These are phyloP conservation scores for Malurus leucopterus DNA, from an alignment of 2,797 vertebrate species.

Conservation along the genomic window DNA sequence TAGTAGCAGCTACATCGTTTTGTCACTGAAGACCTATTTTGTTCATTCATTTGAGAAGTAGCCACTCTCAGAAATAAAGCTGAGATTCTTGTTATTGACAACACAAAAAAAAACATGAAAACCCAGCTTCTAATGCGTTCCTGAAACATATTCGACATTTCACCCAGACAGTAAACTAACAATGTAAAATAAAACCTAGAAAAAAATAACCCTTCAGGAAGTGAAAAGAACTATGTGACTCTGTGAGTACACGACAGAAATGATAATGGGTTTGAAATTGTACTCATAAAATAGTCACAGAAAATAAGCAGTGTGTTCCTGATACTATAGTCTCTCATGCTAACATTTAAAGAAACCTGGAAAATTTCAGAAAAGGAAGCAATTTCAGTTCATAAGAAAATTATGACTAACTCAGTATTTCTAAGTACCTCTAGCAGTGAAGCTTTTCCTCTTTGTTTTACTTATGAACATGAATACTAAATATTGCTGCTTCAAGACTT, in stretches of 20 bases:
- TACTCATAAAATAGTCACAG: not conserved
- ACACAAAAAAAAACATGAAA: not conserved
- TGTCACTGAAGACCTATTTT: not conserved
- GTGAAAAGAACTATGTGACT: not conserved
- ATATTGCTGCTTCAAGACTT: not conserved
- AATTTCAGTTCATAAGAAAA: not conserved
- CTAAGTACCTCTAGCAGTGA: not conserved
- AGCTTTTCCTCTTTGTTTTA: not conserved
- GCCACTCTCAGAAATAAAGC: not conserved
- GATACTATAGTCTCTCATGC: accelerated
- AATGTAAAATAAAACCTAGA: not conserved
- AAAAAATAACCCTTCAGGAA: not conserved
- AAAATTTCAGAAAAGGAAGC: not conserved
- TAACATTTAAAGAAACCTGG: not conserved
- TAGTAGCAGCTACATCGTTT: not conserved
- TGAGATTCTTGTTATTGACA: not conserved
- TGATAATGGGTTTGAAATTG: not conserved
- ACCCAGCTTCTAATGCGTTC: not conserved
- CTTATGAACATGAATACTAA: not conserved
- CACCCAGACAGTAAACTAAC: not conserved
- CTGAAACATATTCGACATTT: not conserved
- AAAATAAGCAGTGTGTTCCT: not conserved
- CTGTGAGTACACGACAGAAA: not conserved
- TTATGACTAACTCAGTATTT: not conserved
- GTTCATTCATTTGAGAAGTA: not conserved